A percentile compares a stretch with the other conserved stretches of the same genome.
These are phyloP conservation scores for Drosophila diplacantha DNA, from an alignment of 2,888 invertebrate species.

Conservation along the genomic window DNA sequence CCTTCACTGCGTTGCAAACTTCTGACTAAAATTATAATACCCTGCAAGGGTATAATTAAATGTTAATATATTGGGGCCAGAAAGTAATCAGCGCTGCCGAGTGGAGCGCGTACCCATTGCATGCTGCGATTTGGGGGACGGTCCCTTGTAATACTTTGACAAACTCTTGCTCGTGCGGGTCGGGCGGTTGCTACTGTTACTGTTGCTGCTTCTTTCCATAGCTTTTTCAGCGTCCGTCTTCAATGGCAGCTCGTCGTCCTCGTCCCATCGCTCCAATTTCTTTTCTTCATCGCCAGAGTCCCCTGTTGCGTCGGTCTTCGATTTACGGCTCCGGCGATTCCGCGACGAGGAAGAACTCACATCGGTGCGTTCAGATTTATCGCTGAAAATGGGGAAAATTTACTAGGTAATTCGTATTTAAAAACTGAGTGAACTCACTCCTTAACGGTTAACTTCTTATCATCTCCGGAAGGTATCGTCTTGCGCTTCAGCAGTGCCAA, in stretches of 20 bases:
- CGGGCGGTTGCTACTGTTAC: conserved; percentile 57
- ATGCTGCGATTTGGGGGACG: conserved; percentile 52
- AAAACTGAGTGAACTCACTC: conserved; percentile 44
- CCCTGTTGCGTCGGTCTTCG: conserved; percentile 45
- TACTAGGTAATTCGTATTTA: not conserved
- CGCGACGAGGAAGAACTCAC: conserved; percentile 65
- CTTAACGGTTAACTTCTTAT: conserved; percentile 38
- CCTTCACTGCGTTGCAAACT: too few relatives aligned
- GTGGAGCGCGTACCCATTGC: conserved; percentile 68
- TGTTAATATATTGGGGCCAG: conserved; percentile 20
- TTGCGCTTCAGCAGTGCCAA: conserved; percentile 63
- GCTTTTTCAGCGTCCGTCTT: conserved; percentile 54
- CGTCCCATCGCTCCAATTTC: conserved; percentile 53
- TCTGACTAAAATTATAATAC: too few relatives aligned
- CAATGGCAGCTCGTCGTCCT: conserved; percentile 63
- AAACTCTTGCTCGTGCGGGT: conserved; percentile 74
- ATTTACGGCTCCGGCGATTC: conserved; percentile 61
- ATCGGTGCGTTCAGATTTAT: conserved; percentile 60
- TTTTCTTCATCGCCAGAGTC: conserved; percentile 52
- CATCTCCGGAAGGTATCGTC: conserved; percentile 39
- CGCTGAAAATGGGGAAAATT: conserved; percentile 37
- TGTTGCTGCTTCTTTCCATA: conserved; percentile 21
- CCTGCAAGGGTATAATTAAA: too few relatives aligned
- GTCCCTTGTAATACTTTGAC: conserved; percentile 76
- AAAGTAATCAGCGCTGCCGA: conserved; percentile 50